Evolutionary conservation across 2,113 vertebrate species (phyloP), one percentile per base, ranked within the genome.

Genomic region (Lynx canadensis): DNA sequence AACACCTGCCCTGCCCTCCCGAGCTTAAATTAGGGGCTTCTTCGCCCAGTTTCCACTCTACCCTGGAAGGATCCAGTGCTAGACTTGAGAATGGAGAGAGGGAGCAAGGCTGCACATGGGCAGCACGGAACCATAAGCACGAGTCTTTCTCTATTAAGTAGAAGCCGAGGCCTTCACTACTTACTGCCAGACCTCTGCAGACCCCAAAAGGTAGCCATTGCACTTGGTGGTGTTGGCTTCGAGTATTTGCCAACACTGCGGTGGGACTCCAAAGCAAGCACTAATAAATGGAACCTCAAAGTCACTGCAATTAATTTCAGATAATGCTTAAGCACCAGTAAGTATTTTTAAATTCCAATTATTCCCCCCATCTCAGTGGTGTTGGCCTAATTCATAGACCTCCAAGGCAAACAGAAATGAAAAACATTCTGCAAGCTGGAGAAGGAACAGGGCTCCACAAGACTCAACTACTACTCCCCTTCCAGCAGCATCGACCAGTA

Each of bases 61-160:
- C 9, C 19, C n/a, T 63, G 5, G 36, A 45, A 45, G 80, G 18
- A 78, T 5, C 27, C 5, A 45, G 57, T 0, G 31, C 57, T 38
- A 63, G 74, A n/a, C 55, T 6, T n/a, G 41, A 88, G 85, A 55
- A 57, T 11, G 74, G 10, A 36, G 50, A 76, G 9, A 48, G 73
- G 29, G 27, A 82, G 21, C 3, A 1, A 4, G 48, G 48, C 36
- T 4, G 1, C 7, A 18, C 0, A 3, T 6, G 41, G 13, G n/a
- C 1, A 60, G 66, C 73, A 36, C 1, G 55, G 38, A 29, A 89
- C 55, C 38, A 3, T 3, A 3, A 84, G 14, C 50, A 18, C 5
- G 31, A 33, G 36, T 7, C 60, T 79, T 4, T 78, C 38, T 16
- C 16, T 27, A 16, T 60, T 5, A 1, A 27, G 45, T 5, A 14